Conservation (phyloP, 1,140 invertebrate species). For the Drosophila tani region DNA sequence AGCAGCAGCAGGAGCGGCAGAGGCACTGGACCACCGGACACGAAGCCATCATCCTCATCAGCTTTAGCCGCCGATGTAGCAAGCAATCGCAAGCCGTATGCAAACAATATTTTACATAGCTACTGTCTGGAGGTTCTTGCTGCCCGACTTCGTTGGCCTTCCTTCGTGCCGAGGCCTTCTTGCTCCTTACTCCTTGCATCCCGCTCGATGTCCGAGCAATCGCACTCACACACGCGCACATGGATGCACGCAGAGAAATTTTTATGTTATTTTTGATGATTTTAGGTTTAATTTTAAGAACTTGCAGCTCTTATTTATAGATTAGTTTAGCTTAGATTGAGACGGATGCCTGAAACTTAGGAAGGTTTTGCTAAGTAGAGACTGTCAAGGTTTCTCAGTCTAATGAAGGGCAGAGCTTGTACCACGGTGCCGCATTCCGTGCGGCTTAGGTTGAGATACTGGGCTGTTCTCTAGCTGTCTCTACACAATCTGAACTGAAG, state of each 20-base stretch:
- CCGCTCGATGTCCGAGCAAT: slow-evolving; percentile 68
- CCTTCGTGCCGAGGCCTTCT: slow-evolving; percentile 71
- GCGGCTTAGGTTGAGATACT: too few species aligned
- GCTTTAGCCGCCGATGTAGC: slow-evolving; percentile 70
- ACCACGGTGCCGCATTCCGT: too few species aligned
- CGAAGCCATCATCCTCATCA: slow-evolving; percentile 61
- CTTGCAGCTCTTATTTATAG: too few species aligned
- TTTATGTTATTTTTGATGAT: neutral
- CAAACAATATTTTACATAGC: slow-evolving; percentile 84
- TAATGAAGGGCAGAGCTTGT: too few species aligned
- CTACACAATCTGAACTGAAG: too few species aligned
- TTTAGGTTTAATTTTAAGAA: neutral
- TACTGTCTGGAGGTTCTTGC: slow-evolving; percentile 74
- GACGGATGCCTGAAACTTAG: too few species aligned
- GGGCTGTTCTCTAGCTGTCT: too few species aligned
- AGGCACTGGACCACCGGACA: slow-evolving; percentile 36
- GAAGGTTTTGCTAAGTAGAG: too few species aligned
- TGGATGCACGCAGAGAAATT: neutral
- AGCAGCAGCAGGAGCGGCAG: neutral
- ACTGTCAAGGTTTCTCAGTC: too few species aligned
- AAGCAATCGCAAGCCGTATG: slow-evolving; percentile 84
- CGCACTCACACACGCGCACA: slow-evolving; percentile 34
- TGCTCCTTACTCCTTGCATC: slow-evolving; percentile 66
- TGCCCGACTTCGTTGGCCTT: slow-evolving; percentile 76
- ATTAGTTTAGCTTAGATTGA: too few species aligned